These are phyloP conservation scores for Psittacula echo DNA, from an alignment of 2,797 vertebrate species.

Conservation along the genomic window DNA sequence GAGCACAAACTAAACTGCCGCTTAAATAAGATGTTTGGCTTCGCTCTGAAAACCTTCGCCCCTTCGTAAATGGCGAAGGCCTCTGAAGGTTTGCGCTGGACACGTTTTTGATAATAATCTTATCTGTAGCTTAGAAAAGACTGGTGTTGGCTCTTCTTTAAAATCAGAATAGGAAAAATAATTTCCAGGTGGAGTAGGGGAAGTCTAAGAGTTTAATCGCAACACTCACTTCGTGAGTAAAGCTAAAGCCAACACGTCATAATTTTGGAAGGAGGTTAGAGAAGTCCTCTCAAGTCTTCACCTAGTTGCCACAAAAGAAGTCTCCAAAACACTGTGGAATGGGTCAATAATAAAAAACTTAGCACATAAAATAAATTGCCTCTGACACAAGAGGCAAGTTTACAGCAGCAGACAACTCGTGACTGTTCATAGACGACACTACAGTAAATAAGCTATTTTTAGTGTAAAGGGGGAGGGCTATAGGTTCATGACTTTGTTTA, in stretches of 20 bases:
- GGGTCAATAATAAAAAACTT: conserved; percentile 21
- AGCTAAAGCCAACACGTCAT: not conserved
- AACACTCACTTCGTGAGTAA: not conserved
- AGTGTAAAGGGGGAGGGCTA: conserved; percentile 72
- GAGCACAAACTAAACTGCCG: not conserved
- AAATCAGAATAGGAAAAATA: not conserved
- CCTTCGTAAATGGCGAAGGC: not conserved
- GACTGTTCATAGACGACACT: conserved; percentile 76
- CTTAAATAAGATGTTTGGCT: not conserved
- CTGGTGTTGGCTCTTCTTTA: not conserved
- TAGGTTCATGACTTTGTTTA: conserved; percentile 67
- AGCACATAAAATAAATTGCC: conserved; percentile 37
- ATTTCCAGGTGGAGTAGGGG: not conserved
- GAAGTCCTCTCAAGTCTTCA: not conserved
- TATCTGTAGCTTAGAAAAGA: not conserved
- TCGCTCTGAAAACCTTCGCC: not conserved
- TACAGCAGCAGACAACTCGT: conserved; percentile 75
- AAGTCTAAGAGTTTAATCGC: not conserved
- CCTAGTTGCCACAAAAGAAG: not conserved
- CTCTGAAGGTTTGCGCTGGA: not conserved
- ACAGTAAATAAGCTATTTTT: conserved; percentile 83
- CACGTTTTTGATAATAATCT: not conserved
- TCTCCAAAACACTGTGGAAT: conserved; percentile 49
- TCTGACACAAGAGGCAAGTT: conserved; percentile 74
- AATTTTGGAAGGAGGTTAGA: not conserved